phyloP scores from a whole-genome alignment of 2,797 vertebrate species.

The Tokudaia muenninki region DNA sequence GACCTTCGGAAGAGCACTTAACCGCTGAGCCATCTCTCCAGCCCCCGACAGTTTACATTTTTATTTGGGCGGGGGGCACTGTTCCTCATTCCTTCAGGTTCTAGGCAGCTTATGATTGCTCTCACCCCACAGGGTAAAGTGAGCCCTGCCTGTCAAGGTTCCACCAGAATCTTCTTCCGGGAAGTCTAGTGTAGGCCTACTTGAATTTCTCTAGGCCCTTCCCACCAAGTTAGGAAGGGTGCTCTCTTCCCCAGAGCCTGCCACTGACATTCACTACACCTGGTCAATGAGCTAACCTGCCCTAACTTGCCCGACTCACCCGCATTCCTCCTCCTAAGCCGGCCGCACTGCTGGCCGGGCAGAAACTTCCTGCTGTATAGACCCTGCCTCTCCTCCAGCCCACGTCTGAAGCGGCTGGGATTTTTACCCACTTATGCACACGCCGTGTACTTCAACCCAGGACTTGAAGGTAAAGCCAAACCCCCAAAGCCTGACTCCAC shows the following conservation, averaged over 20 bases:
- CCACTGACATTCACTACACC: conserved; percentile 78
- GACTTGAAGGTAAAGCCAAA: background rate
- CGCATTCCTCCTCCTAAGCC: rapidly evolving
- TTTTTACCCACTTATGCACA: background rate
- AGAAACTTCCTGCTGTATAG: background rate
- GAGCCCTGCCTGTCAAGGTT: background rate
- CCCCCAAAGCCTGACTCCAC: background rate
- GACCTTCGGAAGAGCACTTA: too few relatives aligned
- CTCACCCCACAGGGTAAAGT: background rate
- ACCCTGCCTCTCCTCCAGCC: background rate
- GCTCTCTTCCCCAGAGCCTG: conserved; percentile 87
- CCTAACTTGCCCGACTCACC: background rate
- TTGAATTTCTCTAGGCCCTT: background rate
- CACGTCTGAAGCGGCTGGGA: rapidly evolving
- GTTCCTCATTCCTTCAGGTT: background rate
- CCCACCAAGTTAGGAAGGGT: conserved; percentile 82
- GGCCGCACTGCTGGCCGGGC: background rate
- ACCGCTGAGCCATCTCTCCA: too few relatives aligned
- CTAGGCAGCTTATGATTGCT: background rate
- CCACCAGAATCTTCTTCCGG: background rate
- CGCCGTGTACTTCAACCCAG: background rate
- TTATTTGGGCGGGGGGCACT: too few relatives aligned
- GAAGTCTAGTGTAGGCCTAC: too few relatives aligned
- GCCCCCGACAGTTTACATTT: too few relatives aligned
- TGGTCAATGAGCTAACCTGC: conserved; percentile 57